Conservation (phyloP, 2,113 vertebrate species). For the Cnemophilus loriae region DNA sequence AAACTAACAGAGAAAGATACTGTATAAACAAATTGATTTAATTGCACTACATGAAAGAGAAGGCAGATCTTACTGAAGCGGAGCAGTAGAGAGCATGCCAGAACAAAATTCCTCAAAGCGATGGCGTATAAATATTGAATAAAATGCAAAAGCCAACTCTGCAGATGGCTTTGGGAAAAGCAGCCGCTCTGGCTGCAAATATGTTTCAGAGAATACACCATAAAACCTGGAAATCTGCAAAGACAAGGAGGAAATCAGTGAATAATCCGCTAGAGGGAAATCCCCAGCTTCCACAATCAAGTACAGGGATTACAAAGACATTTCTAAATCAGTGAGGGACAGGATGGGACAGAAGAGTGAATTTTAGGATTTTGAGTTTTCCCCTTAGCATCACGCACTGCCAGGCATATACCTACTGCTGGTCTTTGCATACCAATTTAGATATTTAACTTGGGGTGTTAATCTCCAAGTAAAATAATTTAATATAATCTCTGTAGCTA, state of each 20-base stretch:
- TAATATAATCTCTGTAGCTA: not conserved
- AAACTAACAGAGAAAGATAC: not conserved
- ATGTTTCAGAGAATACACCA: not conserved
- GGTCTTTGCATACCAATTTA: not conserved
- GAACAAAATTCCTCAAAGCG: constrained; percentile 38
- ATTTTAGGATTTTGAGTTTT: not conserved
- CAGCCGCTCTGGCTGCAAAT: not conserved
- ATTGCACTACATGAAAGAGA: constrained; percentile 8
- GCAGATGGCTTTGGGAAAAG: not conserved
- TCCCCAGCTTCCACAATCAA: not conserved
- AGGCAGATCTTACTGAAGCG: not conserved
- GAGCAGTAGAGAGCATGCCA: not conserved
- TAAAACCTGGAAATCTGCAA: not conserved
- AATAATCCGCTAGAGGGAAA: not conserved
- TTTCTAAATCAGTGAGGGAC: not conserved
- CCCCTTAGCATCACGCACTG: not conserved
- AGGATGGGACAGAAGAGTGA: not conserved
- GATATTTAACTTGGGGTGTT: not conserved
- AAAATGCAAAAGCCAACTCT: not conserved
- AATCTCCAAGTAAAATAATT: not conserved
- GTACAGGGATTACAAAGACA: not conserved
- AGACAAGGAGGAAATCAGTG: constrained; percentile 12
- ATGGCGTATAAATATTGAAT: constrained; percentile 7
- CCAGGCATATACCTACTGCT: not conserved
- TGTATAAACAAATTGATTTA: not conserved